Percentiles rank a stretch among this genome's conserved stretches.
phyloP scores from a whole-genome alignment of 2,113 vertebrate species.

The Archocentrus centrarchus region DNA sequence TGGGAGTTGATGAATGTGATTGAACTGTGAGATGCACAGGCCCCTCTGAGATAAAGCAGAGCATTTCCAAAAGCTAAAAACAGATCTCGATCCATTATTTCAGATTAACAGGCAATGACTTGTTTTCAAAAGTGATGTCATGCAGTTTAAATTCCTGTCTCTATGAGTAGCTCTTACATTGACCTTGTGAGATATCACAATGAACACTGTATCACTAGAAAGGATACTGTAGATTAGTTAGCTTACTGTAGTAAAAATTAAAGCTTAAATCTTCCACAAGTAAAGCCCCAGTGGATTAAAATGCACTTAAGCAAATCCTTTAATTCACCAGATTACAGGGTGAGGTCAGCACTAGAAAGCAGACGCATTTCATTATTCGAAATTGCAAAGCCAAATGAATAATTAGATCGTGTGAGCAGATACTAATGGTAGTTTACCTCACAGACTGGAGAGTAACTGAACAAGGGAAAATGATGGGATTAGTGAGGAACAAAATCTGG shows the following conservation, averaged over 20 bases:
- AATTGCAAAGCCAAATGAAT: conserved; percentile 48
- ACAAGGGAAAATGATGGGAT: conserved; percentile 25
- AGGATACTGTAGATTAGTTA: conserved; percentile 31
- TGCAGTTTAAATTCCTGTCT: background rate
- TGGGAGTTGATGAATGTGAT: conserved; percentile 59
- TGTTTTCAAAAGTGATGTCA: conserved; percentile 16
- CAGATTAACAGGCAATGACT: conserved; percentile 23
- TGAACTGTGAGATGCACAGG: conserved; percentile 39
- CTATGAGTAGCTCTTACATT: background rate
- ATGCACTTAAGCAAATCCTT: conserved; percentile 41
- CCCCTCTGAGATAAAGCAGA: conserved; percentile 47
- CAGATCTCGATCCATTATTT: conserved; percentile 27
- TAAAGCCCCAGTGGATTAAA: conserved; percentile 31
- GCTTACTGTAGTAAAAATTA: background rate
- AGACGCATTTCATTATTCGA: conserved; percentile 62
- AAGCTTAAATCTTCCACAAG: conserved; percentile 29
- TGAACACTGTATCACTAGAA: background rate
- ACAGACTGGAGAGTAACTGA: conserved; percentile 32
- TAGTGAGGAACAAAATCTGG: background rate
- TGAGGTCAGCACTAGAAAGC: conserved; percentile 55
- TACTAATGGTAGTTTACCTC: conserved; percentile 59
- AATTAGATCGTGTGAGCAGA: conserved; percentile 58
- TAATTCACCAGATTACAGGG: conserved; percentile 27
- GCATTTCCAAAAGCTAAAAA: conserved; percentile 51
- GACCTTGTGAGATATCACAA: conserved; percentile 14